phyloP scores from a whole-genome alignment of 2,888 invertebrate species.

The Andrena hattorfiana region DNA sequence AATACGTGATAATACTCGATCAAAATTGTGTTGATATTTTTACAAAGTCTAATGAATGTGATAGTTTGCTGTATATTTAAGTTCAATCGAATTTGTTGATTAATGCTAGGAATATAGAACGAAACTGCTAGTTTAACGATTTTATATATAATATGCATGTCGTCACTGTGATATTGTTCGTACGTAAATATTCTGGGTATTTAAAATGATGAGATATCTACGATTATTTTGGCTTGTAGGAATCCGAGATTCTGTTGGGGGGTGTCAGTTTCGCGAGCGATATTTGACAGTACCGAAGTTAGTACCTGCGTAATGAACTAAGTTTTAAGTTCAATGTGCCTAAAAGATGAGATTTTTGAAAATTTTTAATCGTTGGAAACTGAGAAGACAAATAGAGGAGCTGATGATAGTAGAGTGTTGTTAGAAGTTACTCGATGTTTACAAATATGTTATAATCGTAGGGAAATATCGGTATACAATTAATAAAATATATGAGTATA shows the following conservation, averaged over 20 bases:
- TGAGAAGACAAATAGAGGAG: constrained; percentile 7
- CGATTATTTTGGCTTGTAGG: constrained; percentile 19
- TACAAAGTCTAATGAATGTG: constrained; percentile 25
- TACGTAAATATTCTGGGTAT: constrained; percentile 50
- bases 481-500: constrained; percentile 22
- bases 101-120: constrained; percentile 12
- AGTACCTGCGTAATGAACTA: constrained; percentile 57
- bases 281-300: constrained; percentile 40
- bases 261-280: constrained; percentile 12
- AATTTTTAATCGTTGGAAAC: constrained; percentile 49
- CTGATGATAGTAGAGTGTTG: constrained; percentile 21
- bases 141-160: constrained; percentile 62
- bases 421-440: constrained; percentile 54
- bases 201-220: constrained; percentile 21
- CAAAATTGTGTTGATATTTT: constrained; percentile 25
- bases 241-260: not conserved
- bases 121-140: constrained; percentile 27
- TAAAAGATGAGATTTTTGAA: constrained; percentile 51
- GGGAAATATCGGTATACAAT: constrained; percentile 14
- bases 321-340: constrained; percentile 59
- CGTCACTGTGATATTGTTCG: constrained; percentile 72
- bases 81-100: constrained; percentile 44
- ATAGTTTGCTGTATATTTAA: constrained; percentile 17
- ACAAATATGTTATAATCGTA: constrained; percentile 32
- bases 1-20: not conserved